Evolutionary conservation across 2,113 vertebrate species (phyloP).

Genomic region (Pelvicachromis taeniatus): DNA sequence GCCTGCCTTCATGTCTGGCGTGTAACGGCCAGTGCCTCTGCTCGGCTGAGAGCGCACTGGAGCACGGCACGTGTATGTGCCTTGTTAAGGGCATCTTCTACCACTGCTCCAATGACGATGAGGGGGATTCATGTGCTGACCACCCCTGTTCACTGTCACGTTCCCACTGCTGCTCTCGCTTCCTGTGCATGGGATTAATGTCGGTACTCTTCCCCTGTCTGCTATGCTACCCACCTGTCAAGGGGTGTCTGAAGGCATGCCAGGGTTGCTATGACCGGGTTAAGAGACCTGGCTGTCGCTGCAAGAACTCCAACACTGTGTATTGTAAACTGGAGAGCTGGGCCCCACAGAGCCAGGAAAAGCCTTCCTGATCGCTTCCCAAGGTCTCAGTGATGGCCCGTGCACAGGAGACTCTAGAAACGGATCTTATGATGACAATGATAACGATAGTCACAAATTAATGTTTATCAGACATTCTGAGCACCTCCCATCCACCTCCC

Average conservation of each 20-base stretch:
- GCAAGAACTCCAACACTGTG: slow-evolving; percentile 98
- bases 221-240: slow-evolving; percentile 93
- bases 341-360: slow-evolving; percentile 80
- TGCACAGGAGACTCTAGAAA: slow-evolving; percentile 27
- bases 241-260: slow-evolving; percentile 87
- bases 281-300: slow-evolving; percentile 90
- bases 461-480: slow-evolving; percentile 68
- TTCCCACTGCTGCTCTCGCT: slow-evolving; percentile 91
- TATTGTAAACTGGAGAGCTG: slow-evolving; percentile 97
- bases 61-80: slow-evolving; percentile 97
- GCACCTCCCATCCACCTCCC: slow-evolving; percentile 50
- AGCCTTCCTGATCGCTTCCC: slow-evolving; percentile 82
- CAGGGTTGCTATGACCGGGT: slow-evolving; percentile 87
- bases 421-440: slow-evolving; percentile 62
- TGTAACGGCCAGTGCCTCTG: slow-evolving; percentile 92
- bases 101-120: slow-evolving; percentile 95
- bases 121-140: slow-evolving; percentile 92
- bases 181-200: slow-evolving; percentile 95
- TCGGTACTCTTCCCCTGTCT: slow-evolving; percentile 89
- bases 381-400: slow-evolving; percentile 11
- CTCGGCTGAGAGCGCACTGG: slow-evolving; percentile 91
- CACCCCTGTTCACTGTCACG: slow-evolving; percentile 94
- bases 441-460: slow-evolving; percentile 64
- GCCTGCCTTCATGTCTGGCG: slow-evolving; percentile 88
- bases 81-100: slow-evolving; percentile 95